phyloP scores from a whole-genome alignment of 1,140 invertebrate species.

The Drosophila sulfurigaster region DNA sequence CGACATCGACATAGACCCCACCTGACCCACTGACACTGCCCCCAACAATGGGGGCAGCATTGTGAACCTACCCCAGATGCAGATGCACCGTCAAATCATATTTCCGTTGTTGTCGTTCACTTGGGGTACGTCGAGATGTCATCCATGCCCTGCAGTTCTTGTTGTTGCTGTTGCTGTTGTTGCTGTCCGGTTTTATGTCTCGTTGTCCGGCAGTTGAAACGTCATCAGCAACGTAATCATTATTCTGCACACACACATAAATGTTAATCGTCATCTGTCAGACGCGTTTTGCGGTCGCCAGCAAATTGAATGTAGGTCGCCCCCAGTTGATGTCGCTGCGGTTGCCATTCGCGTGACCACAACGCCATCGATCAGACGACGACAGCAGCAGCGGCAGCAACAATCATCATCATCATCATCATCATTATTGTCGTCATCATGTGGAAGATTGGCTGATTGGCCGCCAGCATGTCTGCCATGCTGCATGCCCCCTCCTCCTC shows the following conservation, averaged over 20 bases:
- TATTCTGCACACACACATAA: slow-evolving; percentile 20
- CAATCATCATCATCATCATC: slow-evolving; percentile 10
- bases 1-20: slow-evolving; percentile 12
- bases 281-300: slow-evolving; percentile 75
- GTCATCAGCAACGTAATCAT: slow-evolving; percentile 20
- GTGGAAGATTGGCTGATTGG: slow-evolving; percentile 50
- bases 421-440: slow-evolving; percentile 1
- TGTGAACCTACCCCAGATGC: slow-evolving; percentile 22
- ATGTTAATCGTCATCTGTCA: slow-evolving; percentile 76
- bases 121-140: slow-evolving; percentile 22
- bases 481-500: slow-evolving; percentile 18
- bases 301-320: slow-evolving; percentile 82
- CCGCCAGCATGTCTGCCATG: slow-evolving; percentile 69
- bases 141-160: slow-evolving; percentile 2
- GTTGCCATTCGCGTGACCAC: slow-evolving; percentile 72
- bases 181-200: slow-evolving; percentile 14
- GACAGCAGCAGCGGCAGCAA: neutral
- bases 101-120: slow-evolving; percentile 62
- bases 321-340: slow-evolving; percentile 41
- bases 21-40: slow-evolving; percentile 61
- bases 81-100: slow-evolving; percentile 54
- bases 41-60: slow-evolving; percentile 14
- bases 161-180: no score
- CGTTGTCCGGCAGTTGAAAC: slow-evolving; percentile 35
- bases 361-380: slow-evolving; percentile 72